phyloP scores from a whole-genome alignment of 2,113 vertebrate species.

The Oncorhynchus clarkii region DNA sequence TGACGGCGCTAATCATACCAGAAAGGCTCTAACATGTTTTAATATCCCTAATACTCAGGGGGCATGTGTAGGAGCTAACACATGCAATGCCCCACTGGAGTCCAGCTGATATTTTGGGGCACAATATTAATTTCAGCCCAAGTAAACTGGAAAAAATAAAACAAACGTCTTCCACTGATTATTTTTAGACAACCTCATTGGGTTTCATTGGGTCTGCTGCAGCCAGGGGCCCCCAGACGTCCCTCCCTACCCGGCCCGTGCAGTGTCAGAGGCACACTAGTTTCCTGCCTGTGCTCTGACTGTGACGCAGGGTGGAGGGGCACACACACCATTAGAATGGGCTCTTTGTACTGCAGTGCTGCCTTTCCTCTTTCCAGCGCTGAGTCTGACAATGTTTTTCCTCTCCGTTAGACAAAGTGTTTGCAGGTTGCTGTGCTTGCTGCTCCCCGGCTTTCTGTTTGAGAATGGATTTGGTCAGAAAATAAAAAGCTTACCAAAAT shows the following conservation, averaged over 20 bases:
- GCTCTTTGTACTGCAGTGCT: slow-evolving; percentile 45
- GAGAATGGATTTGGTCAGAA: background rate
- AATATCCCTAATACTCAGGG: background rate
- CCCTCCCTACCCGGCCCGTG: slow-evolving; percentile 8
- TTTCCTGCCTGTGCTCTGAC: slow-evolving; percentile 54
- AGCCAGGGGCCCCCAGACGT: slow-evolving; percentile 43
- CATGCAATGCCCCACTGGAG: background rate
- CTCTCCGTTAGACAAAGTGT: slow-evolving; percentile 13
- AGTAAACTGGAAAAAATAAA: slow-evolving; percentile 45
- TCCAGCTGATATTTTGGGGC: background rate
- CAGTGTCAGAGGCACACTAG: slow-evolving; percentile 41
- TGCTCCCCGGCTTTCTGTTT: background rate
- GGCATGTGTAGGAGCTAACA: background rate
- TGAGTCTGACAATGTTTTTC: slow-evolving; percentile 55
- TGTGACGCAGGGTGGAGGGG: background rate
- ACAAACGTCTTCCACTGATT: slow-evolving; percentile 38
- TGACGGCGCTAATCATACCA: background rate
- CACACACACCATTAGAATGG: slow-evolving; percentile 37
- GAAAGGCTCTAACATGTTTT: background rate
- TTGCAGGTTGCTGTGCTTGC: background rate
- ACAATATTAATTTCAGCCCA: slow-evolving; percentile 47
- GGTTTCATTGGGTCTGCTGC: slow-evolving; percentile 60
- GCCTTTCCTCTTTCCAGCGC: slow-evolving; percentile 35
- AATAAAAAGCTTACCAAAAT: background rate
- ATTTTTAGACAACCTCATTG: slow-evolving; percentile 73